These are phyloP conservation scores for Cenopis cana DNA, from an alignment of 2,888 invertebrate genomes.

Conservation along the genomic window DNA sequence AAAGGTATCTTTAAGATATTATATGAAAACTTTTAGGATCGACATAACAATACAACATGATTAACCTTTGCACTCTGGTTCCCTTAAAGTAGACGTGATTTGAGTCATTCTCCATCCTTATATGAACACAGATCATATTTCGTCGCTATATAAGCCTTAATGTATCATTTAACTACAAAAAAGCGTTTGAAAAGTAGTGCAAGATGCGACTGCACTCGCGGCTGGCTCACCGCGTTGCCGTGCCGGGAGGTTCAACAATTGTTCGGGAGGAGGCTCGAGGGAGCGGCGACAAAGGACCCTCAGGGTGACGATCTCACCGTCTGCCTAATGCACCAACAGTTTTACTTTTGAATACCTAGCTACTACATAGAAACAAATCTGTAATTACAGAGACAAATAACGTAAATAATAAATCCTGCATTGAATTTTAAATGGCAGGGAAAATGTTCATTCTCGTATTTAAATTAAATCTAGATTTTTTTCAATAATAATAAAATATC, in stretches of 20 bases:
- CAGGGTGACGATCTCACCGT: constrained; percentile 53
- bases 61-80: background rate
- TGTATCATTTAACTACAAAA: constrained; percentile 26
- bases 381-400: background rate
- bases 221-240: constrained; percentile 38
- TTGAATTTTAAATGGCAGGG: too few relatives aligned
- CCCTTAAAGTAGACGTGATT: background rate
- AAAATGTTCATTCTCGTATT: too few relatives aligned
- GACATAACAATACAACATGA: too few relatives aligned
- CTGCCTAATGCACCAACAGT: constrained; percentile 34
- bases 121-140: background rate
- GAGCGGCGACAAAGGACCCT: constrained; percentile 75
- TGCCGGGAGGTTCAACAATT: constrained; percentile 61
- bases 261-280: constrained; percentile 58
- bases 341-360: constrained; percentile 13
- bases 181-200: constrained; percentile 20
- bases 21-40: too few relatives aligned
- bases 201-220: constrained; percentile 25
- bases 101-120: constrained; percentile 4
- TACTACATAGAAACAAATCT: constrained; percentile 7
- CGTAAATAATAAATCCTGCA: background rate
- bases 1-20: too few relatives aligned
- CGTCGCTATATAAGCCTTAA: background rate
- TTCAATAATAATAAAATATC: too few relatives aligned
- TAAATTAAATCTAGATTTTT: too few relatives aligned